Base-by-base conservation (phyloP, 1,140 invertebrate genomes). In the Tetranychus cinnabarinus region DNA sequence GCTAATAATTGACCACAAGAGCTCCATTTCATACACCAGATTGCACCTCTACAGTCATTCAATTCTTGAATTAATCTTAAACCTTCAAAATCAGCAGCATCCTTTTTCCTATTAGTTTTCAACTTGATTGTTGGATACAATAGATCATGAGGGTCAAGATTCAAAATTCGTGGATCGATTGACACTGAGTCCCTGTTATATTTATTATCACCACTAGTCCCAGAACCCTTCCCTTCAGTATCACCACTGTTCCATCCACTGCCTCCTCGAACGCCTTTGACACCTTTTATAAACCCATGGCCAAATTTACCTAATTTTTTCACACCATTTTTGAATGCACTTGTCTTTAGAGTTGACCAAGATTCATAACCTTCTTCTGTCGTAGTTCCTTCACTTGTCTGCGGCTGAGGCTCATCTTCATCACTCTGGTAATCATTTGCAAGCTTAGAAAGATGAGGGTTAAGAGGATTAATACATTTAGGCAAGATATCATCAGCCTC, bases 371-470 rank as follows among this genome's bases (percentile, higher is more conserved):
- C 48, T 15, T 45, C 47, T 4, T 58, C 34, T 1, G 52, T 33
- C 8, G 48, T 15, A 6, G 12, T 47, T 1, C 50, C 39, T 23
- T 60, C 58, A 35, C 12, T 48, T 10, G 15, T 13, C 34, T 62
- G 56, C 59, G 50, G 45, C 8, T 8, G 15, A n/a, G 35, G 4
- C 23, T 63, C 61, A 31, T 56, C 58, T 45, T 54, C 60, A 8
- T 59, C 39, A n/a, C 50, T 60, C 12, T 54, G 12, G 37, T 54
- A 62, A 46, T 62, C 61, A 64, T 65, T 72, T 0, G 88, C 91
- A 12, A 93, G 74, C 63, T 88, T 78, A 82, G 96, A 91, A 68
- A 97, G 92, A 70, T 96, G 91, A 57, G 96, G 73, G 23, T 88
- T 90, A 23, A 97, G 76, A 7, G 90, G 90, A 72, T 88, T 88